These are phyloP conservation scores for Lipotes vexillifer DNA, from an alignment of 2,113 vertebrate genomes.

Conservation along the genomic window DNA sequence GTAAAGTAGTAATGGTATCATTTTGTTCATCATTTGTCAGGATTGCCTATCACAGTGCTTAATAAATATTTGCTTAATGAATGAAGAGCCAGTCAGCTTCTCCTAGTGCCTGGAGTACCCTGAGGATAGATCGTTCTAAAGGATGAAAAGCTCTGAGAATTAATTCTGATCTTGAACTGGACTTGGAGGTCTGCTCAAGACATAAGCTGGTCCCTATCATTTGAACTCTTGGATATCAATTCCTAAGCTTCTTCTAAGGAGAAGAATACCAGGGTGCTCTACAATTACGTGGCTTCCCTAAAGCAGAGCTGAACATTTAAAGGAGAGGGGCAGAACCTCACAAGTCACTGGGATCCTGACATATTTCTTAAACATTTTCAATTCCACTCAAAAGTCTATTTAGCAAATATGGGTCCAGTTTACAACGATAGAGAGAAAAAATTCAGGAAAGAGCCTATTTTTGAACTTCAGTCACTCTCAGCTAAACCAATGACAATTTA, in stretches of 20 bases:
- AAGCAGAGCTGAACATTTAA: background rate
- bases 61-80: background rate
- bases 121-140: background rate
- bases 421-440: background rate
- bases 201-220: background rate
- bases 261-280: background rate
- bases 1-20: background rate
- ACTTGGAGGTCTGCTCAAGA: background rate
- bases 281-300: background rate
- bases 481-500: background rate
- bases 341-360: background rate
- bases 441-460: background rate
- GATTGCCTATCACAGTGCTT: background rate
- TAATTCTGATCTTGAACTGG: background rate
- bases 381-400: background rate
- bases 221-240: background rate
- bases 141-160: background rate
- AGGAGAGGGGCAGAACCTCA: background rate
- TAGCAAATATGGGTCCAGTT: background rate
- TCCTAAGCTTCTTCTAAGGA: background rate
- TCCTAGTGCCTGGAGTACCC: background rate
- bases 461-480: background rate
- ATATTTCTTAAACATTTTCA: background rate
- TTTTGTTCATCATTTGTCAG: background rate
- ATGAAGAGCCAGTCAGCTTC: background rate